Percentiles rank a stretch among this genome's conserved stretches.
Conservation (phyloP, 1,140 invertebrate genomes). For the Geopemphigus sp. region DNA sequence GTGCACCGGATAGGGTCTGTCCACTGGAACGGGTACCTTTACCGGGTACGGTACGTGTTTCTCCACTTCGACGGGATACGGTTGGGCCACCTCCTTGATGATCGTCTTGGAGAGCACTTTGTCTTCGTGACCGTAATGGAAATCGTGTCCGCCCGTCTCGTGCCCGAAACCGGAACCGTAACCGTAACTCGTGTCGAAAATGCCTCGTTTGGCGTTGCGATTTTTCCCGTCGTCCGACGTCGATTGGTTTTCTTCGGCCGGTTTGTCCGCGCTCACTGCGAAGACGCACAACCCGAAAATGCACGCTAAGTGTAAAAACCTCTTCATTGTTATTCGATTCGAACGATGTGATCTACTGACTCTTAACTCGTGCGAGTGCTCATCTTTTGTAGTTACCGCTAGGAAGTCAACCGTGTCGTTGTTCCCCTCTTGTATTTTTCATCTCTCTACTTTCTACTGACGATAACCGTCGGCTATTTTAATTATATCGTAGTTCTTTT, state of each 20-base stretch:
- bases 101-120: constrained; percentile 64
- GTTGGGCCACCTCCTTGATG: constrained; percentile 65
- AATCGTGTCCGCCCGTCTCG: background rate
- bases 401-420: constrained; percentile 58
- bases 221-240: too few species aligned
- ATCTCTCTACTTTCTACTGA: background rate
- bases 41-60: constrained; percentile 72
- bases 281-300: background rate
- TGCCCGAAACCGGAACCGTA: background rate
- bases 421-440: constrained; percentile 35
- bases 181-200: background rate
- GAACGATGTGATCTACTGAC: constrained; percentile 46
- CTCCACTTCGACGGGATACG: constrained; percentile 68
- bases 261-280: background rate
- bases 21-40: constrained; percentile 62
- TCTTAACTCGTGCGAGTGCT: constrained; percentile 53
- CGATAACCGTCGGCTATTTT: too few species aligned
- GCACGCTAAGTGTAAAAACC: background rate
- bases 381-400: constrained; percentile 50
- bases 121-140: constrained; percentile 56
- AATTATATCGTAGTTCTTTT: too few species aligned
- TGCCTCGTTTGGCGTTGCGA: background rate
- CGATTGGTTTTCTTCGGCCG: too few species aligned
- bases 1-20: constrained; percentile 65
- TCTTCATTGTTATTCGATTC: constrained; percentile 47